These are phyloP conservation scores for Nomada goodeniana DNA, from an alignment of 2,888 invertebrate genomes.

Conservation along the genomic window DNA sequence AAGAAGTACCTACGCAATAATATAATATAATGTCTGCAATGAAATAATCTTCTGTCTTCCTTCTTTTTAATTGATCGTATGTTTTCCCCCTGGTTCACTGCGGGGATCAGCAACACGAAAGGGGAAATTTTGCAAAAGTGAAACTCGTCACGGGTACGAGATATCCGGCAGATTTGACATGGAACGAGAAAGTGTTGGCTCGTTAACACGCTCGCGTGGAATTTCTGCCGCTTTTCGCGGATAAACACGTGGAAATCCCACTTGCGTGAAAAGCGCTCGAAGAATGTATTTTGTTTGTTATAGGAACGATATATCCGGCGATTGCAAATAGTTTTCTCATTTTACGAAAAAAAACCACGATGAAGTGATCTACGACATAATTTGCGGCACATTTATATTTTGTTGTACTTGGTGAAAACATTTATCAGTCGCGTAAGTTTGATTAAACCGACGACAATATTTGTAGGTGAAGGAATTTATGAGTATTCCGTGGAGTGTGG, in stretches of 20 bases:
- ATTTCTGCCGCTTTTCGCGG: constrained; percentile 18
- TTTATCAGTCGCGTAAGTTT: too few species aligned
- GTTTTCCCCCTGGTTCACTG: background rate
- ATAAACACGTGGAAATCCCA: background rate
- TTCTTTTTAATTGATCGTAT: background rate
- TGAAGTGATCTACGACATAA: too few species aligned
- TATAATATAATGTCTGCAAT: background rate
- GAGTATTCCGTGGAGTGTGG: too few species aligned
- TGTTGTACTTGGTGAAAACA: too few species aligned
- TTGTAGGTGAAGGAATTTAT: too few species aligned
- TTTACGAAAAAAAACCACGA: background rate
- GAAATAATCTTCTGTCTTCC: background rate
- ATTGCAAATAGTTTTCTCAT: background rate
- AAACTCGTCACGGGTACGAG: constrained; percentile 48
- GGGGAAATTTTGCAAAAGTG: constrained; percentile 56
- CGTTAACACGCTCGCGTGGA: constrained; percentile 38
- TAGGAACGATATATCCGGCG: background rate
- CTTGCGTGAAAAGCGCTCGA: constrained; percentile 1
- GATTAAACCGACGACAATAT: too few species aligned
- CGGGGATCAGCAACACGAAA: background rate
- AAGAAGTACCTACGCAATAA: constrained; percentile 33
- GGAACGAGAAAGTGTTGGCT: constrained; percentile 41
- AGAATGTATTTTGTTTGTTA: background rate
- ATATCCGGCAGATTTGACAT: constrained; percentile 47
- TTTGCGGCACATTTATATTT: too few species aligned